Evolutionary conservation across 2,113 vertebrate genomes (phyloP).

Genomic region (Micromys minutus): DNA sequence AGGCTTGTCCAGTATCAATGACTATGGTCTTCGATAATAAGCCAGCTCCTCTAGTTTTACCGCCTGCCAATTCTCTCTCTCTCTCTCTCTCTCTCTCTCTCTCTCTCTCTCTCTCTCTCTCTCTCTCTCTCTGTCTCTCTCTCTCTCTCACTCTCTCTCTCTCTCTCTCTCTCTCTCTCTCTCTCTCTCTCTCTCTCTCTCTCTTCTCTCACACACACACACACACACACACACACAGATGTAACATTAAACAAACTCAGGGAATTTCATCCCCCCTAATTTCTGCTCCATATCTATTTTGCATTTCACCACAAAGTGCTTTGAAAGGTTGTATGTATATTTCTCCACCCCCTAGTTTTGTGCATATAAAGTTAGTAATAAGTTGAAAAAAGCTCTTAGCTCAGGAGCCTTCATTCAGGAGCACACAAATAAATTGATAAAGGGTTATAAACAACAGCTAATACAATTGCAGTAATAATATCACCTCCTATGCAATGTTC

Average conservation of each 20-base stretch:
- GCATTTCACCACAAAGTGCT: background rate
- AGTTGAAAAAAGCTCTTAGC: background rate
- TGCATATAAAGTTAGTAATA: background rate
- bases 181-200: background rate
- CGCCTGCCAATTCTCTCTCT: background rate
- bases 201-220: background rate
- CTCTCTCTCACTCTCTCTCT: background rate
- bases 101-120: background rate
- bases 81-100: background rate
- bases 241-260: background rate
- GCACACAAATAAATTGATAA: background rate
- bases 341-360: background rate
- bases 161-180: background rate
- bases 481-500: background rate
- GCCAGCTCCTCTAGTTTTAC: background rate
- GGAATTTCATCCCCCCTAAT: background rate
- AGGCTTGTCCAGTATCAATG: background rate
- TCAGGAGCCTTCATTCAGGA: background rate
- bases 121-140: background rate
- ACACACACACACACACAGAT: too few relatives aligned
- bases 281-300: background rate
- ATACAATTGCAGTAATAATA: background rate
- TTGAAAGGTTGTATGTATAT: background rate
- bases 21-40: background rate
- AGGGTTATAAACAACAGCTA: background rate